Conservation (phyloP, 2,888 invertebrate genomes). For the Drosophila merina region DNA sequence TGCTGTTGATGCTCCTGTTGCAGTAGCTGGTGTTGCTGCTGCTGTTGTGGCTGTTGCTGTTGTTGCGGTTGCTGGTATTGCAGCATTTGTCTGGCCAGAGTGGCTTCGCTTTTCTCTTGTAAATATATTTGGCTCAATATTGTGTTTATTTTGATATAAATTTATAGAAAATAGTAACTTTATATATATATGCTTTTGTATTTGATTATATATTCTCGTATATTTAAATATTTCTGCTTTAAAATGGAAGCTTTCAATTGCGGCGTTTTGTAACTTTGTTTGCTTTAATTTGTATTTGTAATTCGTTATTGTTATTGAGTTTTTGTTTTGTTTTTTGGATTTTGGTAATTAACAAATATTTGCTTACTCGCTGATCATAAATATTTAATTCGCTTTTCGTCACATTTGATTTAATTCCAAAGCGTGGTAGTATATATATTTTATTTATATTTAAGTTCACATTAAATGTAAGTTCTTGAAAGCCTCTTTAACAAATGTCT, state of each 20-base stretch:
- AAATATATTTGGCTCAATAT: conserved; percentile 24
- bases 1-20: conserved; percentile 44
- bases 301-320: conserved; percentile 24
- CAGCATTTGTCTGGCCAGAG: conserved; percentile 60
- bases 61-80: conserved; percentile 70
- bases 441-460: conserved; percentile 50
- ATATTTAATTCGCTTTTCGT: conserved; percentile 33
- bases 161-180: conserved; percentile 74
- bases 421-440: conserved; percentile 29
- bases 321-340: conserved; percentile 38
- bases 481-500: conserved; percentile 68
- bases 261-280: conserved; percentile 74
- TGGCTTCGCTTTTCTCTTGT: conserved; percentile 1
- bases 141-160: conserved; percentile 14
- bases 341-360: conserved; percentile 59
- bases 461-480: conserved; percentile 57
- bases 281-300: conserved; percentile 38
- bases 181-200: conserved; percentile 26
- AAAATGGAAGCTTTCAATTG: conserved; percentile 79
- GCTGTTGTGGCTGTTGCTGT: conserved; percentile 51
- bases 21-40: conserved; percentile 52
- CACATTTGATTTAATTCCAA: conserved; percentile 29
- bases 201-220: conserved; percentile 42
- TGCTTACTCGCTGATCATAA: conserved; percentile 44
- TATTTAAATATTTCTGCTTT: conserved; percentile 47